Evolutionary conservation across 2,888 invertebrate species (phyloP).

Genomic region (Hofmannophila pseudospretella): DNA sequence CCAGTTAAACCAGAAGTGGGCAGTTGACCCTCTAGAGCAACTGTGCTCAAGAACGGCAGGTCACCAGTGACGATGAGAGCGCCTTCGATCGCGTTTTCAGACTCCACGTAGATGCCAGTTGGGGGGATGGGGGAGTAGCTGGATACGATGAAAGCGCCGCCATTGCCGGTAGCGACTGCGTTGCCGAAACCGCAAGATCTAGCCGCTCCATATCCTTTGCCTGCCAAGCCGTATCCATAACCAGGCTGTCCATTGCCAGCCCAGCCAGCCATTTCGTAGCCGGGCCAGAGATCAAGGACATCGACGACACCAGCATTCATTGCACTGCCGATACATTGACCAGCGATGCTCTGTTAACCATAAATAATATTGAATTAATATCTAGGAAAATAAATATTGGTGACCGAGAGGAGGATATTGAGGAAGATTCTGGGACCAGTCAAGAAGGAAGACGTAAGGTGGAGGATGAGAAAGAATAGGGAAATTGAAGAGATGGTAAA

Average conservation of each 20-base stretch:
- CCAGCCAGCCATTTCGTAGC: conserved; percentile 2
- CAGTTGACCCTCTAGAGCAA: conserved; percentile 22
- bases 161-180: conserved; percentile 14
- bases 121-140: conserved; percentile 25
- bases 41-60: conserved; percentile 28
- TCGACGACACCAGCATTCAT: conserved; percentile 2
- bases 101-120: conserved; percentile 24
- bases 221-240: conserved; percentile 3
- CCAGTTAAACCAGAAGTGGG: conserved; percentile 26
- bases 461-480: too few relatives aligned
- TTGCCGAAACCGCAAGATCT: conserved; percentile 6
- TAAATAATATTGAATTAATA: conserved; percentile 1
- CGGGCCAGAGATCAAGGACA: not conserved
- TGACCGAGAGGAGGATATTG: too few relatives aligned
- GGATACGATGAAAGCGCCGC: conserved; percentile 19
- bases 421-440: too few relatives aligned
- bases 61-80: conserved; percentile 22
- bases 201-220: conserved; percentile 5
- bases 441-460: too few relatives aligned
- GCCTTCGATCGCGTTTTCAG: conserved; percentile 35
- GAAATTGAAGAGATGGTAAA: too few relatives aligned
- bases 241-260: not conserved
- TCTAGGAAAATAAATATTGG: too few relatives aligned
- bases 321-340: conserved; percentile 16
- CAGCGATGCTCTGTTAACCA: conserved; percentile 20